Conservation (phyloP, 1,140 invertebrate species). For the Brachionus angularis region DNA sequence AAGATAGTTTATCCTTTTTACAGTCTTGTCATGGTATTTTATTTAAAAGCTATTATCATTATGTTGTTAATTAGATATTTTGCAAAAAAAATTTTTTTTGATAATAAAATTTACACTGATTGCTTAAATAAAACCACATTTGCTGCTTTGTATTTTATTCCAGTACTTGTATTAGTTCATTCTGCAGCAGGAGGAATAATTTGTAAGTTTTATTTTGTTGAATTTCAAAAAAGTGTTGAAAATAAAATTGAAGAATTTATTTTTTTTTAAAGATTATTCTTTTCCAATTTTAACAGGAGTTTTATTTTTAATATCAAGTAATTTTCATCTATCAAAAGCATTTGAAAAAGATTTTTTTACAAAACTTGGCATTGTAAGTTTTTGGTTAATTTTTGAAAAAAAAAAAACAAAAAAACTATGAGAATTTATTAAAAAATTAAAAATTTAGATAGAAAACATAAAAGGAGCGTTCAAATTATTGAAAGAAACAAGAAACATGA, state of each 20-base stretch:
- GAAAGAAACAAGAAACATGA: constrained; percentile 14
- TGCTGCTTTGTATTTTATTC: constrained; percentile 23
- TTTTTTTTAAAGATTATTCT: constrained; percentile 28
- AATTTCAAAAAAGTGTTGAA: no score
- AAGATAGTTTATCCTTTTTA: constrained; percentile 39
- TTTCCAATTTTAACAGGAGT: constrained; percentile 25
- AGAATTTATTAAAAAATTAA: background rate
- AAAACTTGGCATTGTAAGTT: background rate
- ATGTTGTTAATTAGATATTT: background rate
- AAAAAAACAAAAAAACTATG: no score
- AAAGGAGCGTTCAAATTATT: background rate
- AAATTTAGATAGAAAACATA: background rate
- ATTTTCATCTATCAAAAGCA: constrained; percentile 39
- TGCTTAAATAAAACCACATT: constrained; percentile 20
- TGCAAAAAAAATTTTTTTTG: background rate
- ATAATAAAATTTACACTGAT: background rate
- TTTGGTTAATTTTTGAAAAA: background rate
- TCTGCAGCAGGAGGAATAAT: constrained; percentile 6
- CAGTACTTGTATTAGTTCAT: constrained; percentile 23
- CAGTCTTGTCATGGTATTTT: constrained; percentile 33
- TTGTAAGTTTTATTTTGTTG: constrained; percentile 33
- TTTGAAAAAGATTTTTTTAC: constrained; percentile 7
- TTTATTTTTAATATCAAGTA: constrained; percentile 37
- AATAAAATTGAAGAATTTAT: background rate
- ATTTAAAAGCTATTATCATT: background rate